These are phyloP conservation scores for Bombus impatiens DNA, from an alignment of 1,140 invertebrate genomes.

Conservation along the genomic window DNA sequence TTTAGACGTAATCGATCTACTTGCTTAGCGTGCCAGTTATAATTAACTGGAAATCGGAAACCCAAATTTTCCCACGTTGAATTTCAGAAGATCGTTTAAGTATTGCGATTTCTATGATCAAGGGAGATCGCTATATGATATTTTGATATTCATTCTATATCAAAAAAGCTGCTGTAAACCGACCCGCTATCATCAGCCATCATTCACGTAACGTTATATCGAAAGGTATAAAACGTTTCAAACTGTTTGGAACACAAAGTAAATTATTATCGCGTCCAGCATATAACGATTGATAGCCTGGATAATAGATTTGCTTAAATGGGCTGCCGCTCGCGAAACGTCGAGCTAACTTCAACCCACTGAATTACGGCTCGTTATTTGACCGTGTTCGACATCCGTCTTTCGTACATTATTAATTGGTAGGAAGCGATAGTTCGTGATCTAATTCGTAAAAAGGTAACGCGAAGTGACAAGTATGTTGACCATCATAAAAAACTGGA, in stretches of 20 bases:
- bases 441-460: no score
- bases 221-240: not conserved
- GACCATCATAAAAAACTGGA: not conserved
- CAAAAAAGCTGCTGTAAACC: not conserved
- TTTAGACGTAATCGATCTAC: not conserved
- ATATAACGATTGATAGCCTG: not conserved
- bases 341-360: not conserved
- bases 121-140: not conserved
- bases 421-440: no score
- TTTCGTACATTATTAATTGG: no score
- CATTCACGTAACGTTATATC: no score
- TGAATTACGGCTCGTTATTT: no score
- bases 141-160: not conserved
- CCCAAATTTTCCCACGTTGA: not conserved
- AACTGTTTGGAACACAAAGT: not conserved
- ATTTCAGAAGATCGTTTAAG: no score
- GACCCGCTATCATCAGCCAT: no score
- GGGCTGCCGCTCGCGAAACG: not conserved
- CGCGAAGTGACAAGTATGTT: no score
- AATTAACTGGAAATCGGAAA: not conserved
- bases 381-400: no score
- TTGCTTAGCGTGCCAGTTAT: not conserved
- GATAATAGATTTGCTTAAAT: constrained; percentile 24
- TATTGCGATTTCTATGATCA: not conserved
- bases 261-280: constrained; percentile 27